Base-by-base conservation (phyloP, 2,113 vertebrate genomes). In the Falcunculus frontatus region DNA sequence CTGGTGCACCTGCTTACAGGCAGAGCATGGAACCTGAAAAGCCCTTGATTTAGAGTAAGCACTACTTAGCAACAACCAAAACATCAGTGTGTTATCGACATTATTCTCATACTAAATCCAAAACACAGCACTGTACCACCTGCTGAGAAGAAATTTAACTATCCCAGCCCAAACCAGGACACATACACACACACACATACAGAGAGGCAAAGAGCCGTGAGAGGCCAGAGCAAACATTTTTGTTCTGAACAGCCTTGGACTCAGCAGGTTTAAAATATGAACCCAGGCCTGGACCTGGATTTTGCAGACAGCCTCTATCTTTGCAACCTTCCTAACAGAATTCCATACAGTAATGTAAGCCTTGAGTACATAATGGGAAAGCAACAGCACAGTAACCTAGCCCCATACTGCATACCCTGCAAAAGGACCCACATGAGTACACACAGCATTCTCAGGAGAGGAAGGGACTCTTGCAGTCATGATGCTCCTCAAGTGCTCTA, bases 271-370 rank as follows among this genome's bases (percentile, higher is more conserved):
- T 92, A 72, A 94, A 95, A 92, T 53, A 64, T 4, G 49, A 93
- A 94, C 37, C 70, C 63, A 59, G 50, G 35, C 46, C 69, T 79
- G 41, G 60, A 52, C 69, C 53, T 50, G 56, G 59, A 29, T 84
- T 93, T 88, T 90, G 84, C 85, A 92, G 88, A 72, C 78, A 82
- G 69, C 14, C 29, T 68, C 73, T 89, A 52, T 90, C 75, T 92
- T 90, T 88, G 86, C 37, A 89, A 92, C 25, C 65, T 90, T 92
- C 83, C 41, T 73, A 81, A 33, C 32, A 84, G 69, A 90, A 88
- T 90, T 94, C 42, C 80, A 56, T 57, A 74, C 42, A 60, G 68
- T 60, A 83, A 55, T 29, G 41, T 64, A 64, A 89, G 64, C 3
- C 56, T 78, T 78, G 83, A 81, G 52, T 68, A 35, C 84, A 78